A percentile compares a stretch with the other conserved stretches of the same genome.
Evolutionary conservation across 2,797 vertebrate species (phyloP).

Genomic region (Leptatherina wallacei): DNA sequence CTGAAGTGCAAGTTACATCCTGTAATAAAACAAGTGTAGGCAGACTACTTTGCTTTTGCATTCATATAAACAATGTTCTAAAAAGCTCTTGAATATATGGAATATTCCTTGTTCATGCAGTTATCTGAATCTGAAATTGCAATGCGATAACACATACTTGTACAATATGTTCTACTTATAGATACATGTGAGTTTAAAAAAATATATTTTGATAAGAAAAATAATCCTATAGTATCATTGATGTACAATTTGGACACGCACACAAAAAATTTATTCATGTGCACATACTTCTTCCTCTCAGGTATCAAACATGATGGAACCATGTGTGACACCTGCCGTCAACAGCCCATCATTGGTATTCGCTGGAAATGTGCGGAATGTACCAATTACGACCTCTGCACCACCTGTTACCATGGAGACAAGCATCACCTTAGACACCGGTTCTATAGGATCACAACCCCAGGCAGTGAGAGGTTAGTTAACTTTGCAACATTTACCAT

Average conservation of each 20-base stretch:
- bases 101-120: too few relatives aligned
- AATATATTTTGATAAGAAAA: background rate
- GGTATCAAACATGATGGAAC: conserved; percentile 99
- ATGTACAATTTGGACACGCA: background rate
- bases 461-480: conserved; percentile 95
- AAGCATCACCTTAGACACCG: conserved; percentile 98
- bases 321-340: conserved; percentile 99
- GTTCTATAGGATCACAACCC: conserved; percentile 98
- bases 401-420: conserved; percentile 98
- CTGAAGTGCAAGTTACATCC: too few relatives aligned
- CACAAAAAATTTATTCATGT: background rate
- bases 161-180: too few relatives aligned
- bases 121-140: too few relatives aligned
- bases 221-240: background rate
- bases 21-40: too few relatives aligned
- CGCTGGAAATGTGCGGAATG: conserved; percentile 99
- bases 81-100: too few relatives aligned
- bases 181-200: background rate
- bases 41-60: too few relatives aligned
- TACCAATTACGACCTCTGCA: conserved; percentile 99
- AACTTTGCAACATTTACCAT: conserved; percentile 5
- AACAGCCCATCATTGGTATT: conserved; percentile 99
- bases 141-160: too few relatives aligned
- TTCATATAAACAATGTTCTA: too few relatives aligned
- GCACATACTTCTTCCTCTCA: conserved; percentile 55